Evolutionary conservation across 2,888 invertebrate genomes (phyloP), one percentile per base, ranked within the genome.

Genomic region (Polylopha cassiicola): DNA sequence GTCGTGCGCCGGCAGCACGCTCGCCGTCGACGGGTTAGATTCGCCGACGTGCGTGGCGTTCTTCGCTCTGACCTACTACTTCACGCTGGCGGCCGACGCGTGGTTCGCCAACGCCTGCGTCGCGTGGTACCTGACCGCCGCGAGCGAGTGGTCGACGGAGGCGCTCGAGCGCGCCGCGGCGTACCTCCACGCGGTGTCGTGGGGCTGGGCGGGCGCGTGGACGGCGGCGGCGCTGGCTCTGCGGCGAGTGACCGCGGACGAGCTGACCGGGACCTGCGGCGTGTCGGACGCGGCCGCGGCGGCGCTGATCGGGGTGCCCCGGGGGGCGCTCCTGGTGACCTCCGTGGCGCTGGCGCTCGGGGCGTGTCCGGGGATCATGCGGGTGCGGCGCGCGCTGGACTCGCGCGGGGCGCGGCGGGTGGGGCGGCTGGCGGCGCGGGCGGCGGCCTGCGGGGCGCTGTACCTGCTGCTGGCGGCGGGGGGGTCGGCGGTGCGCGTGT

Each of bases 61-160:
- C 66, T 94, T 93, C 76, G 87, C 93, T 7, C 78, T 91, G 1
- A 88, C 92, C 6, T 92, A 93, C 63, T 95, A 94, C 78, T 89
- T 94, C 61, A 92, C 92, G 17, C 77, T 95, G 59, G 92, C 94
- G 31, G 92, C 92, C 43, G 90, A 91, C 58, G 89, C 93, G 44
- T 95, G 97, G 95, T 95, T 96, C 91, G 89, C 94, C 2, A 91
- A 95, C 54, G 89, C 97, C 33, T 93, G 95, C 45, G 88, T 95
- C 30, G 95, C 95, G 39, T 97, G 96, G 93, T 94, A 95, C 64
- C 87, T 97, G 30, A 94, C 95, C 3, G 95, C 96, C 0, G 93
- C 94, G 26, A 92, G 95, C 66, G 95, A 96, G 66, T 97, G 97
- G 97, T 95, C 95, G 14, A 94, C 95, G 41, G 97, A 97, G 75